Percentiles rank a stretch among this genome's conserved stretches.
Evolutionary conservation across 2,113 vertebrate species (phyloP).

Genomic region (Cervus canadensis): DNA sequence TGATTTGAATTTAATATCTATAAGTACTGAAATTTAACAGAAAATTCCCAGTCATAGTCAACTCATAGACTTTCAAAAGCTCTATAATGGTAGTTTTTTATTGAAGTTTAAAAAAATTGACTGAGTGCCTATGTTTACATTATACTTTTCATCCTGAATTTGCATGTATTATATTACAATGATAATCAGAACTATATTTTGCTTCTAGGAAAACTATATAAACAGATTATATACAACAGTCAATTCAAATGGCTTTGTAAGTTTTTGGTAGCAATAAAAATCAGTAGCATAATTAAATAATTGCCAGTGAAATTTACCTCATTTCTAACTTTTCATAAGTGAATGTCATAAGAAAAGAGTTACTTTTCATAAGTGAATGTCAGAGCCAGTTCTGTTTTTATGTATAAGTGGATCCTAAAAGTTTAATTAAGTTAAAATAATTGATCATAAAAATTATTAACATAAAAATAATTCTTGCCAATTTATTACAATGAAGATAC

Average conservation of each 20-base stretch:
- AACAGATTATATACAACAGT: not conserved
- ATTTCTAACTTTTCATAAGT: not conserved
- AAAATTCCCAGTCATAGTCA: not conserved
- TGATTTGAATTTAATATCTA: not conserved
- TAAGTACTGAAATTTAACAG: not conserved
- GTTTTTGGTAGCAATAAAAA: not conserved
- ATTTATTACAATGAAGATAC: not conserved
- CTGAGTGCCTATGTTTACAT: not conserved
- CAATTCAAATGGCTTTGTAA: not conserved
- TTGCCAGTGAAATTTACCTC: slow-evolving; percentile 2
- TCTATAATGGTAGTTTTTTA: not conserved
- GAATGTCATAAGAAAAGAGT: not conserved
- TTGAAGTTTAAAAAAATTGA: not conserved
- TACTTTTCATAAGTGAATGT: not conserved
- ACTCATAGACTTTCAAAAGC: not conserved
- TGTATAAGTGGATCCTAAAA: not conserved
- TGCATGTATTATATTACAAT: not conserved
- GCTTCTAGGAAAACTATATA: not conserved
- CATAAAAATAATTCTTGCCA: not conserved
- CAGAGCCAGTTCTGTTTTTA: not conserved
- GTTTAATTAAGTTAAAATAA: not conserved
- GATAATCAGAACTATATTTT: not conserved
- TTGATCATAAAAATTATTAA: slow-evolving; percentile 5
- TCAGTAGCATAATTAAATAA: not conserved
- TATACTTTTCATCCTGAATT: not conserved